Base-by-base conservation (phyloP, 2,797 vertebrate genomes). In the Adelosebastes latens region DNA sequence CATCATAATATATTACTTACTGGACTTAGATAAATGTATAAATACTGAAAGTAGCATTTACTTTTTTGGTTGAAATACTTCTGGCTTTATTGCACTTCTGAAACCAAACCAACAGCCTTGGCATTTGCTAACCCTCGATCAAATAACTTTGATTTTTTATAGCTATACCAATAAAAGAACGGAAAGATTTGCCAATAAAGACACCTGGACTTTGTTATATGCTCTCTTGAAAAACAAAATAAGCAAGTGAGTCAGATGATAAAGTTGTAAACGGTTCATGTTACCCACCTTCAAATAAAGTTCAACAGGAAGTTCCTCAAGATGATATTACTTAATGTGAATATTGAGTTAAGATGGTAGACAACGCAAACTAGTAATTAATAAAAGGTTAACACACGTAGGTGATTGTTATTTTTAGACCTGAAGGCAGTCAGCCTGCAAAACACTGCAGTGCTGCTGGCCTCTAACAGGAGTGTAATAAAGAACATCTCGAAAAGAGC, bases 401-500 rank as follows among this genome's bases (percentile, higher is more conserved):
- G 16, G 72, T 16, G 16, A 1, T 2, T 64, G 39, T 42, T 83
- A 67, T 81, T 76, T 87, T 74, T 77, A 77, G 55, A 31, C 59
- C 67, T 72, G 66, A 27, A 70, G 74, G 53, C 25, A 75, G 55
- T 13, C 68, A 2, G 52, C 63, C 49, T 77, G 60, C 25, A 18
- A 18, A 69, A 64, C 64, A 56, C 55, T n/a, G 66, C 83, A 68
- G 62, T n/a, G 25, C 64, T 77, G 32, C 66, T 62, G 66, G 70
- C 56, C 39, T 60, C 61, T 25, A 29, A 31, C 20, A 59, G 29
- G 12, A 76, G 46, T 25, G 49, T 34, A 72, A 11, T 64, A 36
- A 42, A 72, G 4, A 62, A 20, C 11, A 52, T 4, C 62, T 11
- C 2, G 52, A 39, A 7, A 80, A 8, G 27, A 60, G 27, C 5